These are phyloP conservation scores for Epinephelus coioides DNA, from an alignment of 2,797 vertebrate species.

Conservation along the genomic window DNA sequence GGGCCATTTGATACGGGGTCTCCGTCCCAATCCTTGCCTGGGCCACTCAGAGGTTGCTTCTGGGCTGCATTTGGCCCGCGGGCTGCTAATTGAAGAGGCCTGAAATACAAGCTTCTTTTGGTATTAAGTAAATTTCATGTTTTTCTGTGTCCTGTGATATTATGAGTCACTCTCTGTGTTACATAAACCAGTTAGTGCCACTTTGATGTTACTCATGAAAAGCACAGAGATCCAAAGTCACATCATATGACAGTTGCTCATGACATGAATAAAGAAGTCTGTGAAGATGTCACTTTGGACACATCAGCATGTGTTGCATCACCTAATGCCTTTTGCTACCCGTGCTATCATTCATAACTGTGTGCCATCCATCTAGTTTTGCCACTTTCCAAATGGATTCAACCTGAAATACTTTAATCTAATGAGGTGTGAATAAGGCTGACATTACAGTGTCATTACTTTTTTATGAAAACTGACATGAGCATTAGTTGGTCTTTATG, in stretches of 20 bases:
- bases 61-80: too few relatives aligned
- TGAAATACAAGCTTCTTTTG: not conserved
- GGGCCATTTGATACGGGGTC: too few relatives aligned
- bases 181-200: conserved; percentile 44
- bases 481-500: conserved; percentile 29
- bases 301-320: not conserved
- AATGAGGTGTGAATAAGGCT: conserved; percentile 34
- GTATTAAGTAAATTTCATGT: conserved; percentile 37
- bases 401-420: conserved; percentile 9
- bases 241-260: conserved; percentile 7
- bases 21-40: too few relatives aligned
- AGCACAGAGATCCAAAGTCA: conserved; percentile 25
- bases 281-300: conserved; percentile 16
- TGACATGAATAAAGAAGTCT: conserved; percentile 11
- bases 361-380: not conserved
- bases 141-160: conserved; percentile 47
- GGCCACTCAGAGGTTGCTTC: too few relatives aligned
- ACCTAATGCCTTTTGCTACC: not conserved
- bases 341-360: not conserved
- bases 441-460: conserved; percentile 8
- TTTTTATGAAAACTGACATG: conserved; percentile 29
- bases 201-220: conserved; percentile 34
- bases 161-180: conserved; percentile 43
- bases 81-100: too few relatives aligned
- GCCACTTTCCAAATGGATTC: not conserved